These are phyloP conservation scores for Potamilus streckersoni DNA, from an alignment of 1,140 invertebrate species.

Conservation along the genomic window DNA sequence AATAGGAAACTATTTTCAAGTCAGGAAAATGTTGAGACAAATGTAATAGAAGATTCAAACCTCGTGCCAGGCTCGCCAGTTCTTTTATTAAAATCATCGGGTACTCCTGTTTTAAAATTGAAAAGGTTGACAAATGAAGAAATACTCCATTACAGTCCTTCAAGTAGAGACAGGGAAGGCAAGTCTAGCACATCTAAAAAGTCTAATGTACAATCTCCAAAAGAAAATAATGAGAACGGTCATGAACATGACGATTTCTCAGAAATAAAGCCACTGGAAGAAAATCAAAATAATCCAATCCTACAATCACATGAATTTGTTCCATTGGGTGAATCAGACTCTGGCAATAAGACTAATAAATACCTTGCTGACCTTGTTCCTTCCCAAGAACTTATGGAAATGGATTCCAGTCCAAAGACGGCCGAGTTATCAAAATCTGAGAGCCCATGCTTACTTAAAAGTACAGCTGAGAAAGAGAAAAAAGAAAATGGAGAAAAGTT, in stretches of 20 bases:
- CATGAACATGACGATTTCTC: constrained; percentile 49
- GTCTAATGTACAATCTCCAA: neutral
- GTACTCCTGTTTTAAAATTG: constrained; percentile 52
- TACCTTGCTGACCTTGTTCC: neutral
- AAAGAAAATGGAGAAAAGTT: too few relatives aligned
- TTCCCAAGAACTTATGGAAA: neutral
- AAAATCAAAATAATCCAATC: neutral
- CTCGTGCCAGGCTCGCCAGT: constrained; percentile 40
- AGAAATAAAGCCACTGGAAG: constrained; percentile 39
- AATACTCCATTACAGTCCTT: constrained; percentile 43
- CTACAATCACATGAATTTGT: constrained; percentile 12
- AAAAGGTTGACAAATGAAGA: constrained; percentile 49
- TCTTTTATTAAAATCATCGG: constrained; percentile 17
- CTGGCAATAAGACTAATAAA: neutral
- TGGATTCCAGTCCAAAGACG: neutral
- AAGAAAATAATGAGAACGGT: neutral
- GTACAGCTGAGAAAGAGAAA: too few relatives aligned
- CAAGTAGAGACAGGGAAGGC: constrained; percentile 12
- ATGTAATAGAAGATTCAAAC: constrained; percentile 37
- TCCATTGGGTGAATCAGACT: neutral
- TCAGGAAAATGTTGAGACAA: constrained; percentile 8
- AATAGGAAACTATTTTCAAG: constrained; percentile 36
- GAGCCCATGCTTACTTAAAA: too few relatives aligned
- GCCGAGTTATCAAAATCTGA: neutral
- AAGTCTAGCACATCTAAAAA: neutral